phyloP scores from a whole-genome alignment of 1,140 invertebrate species.

The Dendrolimus punctatus region DNA sequence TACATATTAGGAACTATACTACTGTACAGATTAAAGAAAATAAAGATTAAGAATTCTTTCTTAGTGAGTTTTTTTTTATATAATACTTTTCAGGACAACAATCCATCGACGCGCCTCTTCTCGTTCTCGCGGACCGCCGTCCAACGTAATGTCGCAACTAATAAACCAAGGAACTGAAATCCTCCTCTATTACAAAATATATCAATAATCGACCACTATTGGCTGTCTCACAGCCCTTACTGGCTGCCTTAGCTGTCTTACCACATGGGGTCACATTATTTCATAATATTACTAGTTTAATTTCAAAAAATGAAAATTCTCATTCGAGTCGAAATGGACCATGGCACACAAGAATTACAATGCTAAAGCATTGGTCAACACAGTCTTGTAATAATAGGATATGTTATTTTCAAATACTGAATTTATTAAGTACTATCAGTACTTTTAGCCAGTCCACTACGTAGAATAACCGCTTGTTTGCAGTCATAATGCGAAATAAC shows the following conservation, averaged over 20 bases:
- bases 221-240: conserved; percentile 45
- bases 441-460: conserved; percentile 9
- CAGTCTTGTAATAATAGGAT: too few species aligned
- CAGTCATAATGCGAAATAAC: too few species aligned
- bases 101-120: background rate
- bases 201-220: conserved; percentile 17
- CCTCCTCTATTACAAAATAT: conserved; percentile 24
- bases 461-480: too few species aligned
- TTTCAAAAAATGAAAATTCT: too few species aligned
- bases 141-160: background rate
- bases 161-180: conserved; percentile 38
- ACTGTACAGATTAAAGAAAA: conserved; percentile 63
- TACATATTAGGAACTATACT: conserved; percentile 69
- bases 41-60: conserved; percentile 30
- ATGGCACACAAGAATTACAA: too few species aligned
- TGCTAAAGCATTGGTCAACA: too few species aligned
- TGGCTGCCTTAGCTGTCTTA: conserved; percentile 12
- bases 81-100: conserved; percentile 8
- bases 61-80: conserved; percentile 41
- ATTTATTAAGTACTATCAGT: conserved; percentile 5
- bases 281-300: background rate
- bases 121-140: too few species aligned
- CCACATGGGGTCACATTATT: conserved; percentile 25
- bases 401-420: conserved; percentile 18
- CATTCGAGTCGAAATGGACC: too few species aligned